These are phyloP conservation scores for Drosophila buzzatii DNA, from an alignment of 2,888 invertebrate genomes.

Conservation along the genomic window DNA sequence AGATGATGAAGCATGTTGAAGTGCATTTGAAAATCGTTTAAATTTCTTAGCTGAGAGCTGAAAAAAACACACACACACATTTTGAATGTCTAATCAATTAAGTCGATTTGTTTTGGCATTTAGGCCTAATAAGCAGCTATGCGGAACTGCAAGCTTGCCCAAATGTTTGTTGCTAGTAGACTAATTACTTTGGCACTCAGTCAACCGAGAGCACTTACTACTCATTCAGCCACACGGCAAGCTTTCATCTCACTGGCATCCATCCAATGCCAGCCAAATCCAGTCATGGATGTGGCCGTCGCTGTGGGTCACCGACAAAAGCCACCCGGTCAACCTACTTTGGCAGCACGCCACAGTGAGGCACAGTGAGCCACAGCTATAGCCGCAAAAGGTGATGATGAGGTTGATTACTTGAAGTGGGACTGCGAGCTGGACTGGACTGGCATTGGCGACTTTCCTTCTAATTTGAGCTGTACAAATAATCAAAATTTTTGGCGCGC, in stretches of 20 bases:
- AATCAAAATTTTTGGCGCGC: conserved; percentile 71
- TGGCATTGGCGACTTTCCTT: conserved; percentile 77
- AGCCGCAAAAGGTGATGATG: conserved; percentile 77
- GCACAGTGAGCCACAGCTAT: conserved; percentile 21
- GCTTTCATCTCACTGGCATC: conserved; percentile 78
- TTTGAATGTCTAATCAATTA: conserved; percentile 70
- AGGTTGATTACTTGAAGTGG: conserved; percentile 70
- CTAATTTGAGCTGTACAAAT: conserved; percentile 75
- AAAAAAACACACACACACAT: conserved; percentile 36
- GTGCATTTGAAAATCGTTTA: conserved; percentile 61
- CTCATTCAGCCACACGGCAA: conserved; percentile 54
- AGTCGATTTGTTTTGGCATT: conserved; percentile 57
- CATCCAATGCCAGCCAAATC: conserved; percentile 60
- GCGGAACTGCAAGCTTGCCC: conserved; percentile 77
- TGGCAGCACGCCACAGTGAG: conserved; percentile 61
- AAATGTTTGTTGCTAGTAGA: conserved; percentile 70
- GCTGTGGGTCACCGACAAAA: conserved; percentile 58
- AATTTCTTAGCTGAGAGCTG: conserved; percentile 25
- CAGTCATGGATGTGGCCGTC: conserved; percentile 31
- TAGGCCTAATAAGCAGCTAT: conserved; percentile 76
- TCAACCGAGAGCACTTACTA: conserved; percentile 58
- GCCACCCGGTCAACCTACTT: conserved; percentile 73
- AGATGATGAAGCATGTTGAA: conserved; percentile 59
- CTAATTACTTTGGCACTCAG: conserved; percentile 81
- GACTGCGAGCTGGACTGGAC: not conserved